These are phyloP conservation scores for Clusia tigrina DNA, from an alignment of 2,888 invertebrate species.

Conservation along the genomic window DNA sequence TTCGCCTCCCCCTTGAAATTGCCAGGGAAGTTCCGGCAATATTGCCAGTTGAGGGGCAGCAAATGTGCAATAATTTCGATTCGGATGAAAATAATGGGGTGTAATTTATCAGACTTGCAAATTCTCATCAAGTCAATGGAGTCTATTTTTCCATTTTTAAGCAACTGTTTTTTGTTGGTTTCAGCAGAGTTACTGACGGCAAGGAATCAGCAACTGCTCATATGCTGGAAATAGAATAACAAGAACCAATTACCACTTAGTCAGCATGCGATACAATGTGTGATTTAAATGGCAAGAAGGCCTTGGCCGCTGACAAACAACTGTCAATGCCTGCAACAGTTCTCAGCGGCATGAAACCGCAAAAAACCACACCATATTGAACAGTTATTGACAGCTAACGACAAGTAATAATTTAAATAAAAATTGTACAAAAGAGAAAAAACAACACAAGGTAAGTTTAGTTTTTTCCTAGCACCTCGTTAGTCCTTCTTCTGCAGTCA, in stretches of 20 bases:
- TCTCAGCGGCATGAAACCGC: slow-evolving; percentile 32
- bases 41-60: slow-evolving; percentile 14
- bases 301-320: slow-evolving; percentile 21
- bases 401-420: slow-evolving; percentile 30
- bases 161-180: slow-evolving; percentile 19
- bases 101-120: slow-evolving; percentile 17
- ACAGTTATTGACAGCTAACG: slow-evolving; percentile 30
- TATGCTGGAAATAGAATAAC: slow-evolving; percentile 17
- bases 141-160: neutral
- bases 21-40: slow-evolving; percentile 33
- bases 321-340: slow-evolving; percentile 29
- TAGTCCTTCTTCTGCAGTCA: slow-evolving; percentile 8
- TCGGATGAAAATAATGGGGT: slow-evolving; percentile 17
- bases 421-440: slow-evolving; percentile 14
- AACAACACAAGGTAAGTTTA: slow-evolving; percentile 12
- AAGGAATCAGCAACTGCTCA: slow-evolving; percentile 34
- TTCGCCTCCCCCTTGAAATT: slow-evolving; percentile 30
- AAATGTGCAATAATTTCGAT: neutral
- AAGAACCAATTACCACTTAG: slow-evolving; percentile 6
- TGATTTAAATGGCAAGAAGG: neutral
- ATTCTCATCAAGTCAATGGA: neutral
- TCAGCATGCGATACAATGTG: slow-evolving; percentile 22
- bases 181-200: slow-evolving; percentile 30
- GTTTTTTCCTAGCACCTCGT: slow-evolving; percentile 30
- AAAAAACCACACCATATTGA: slow-evolving; percentile 30